Base-by-base conservation (phyloP, 2,113 vertebrate genomes). In the Sprattus sprattus region DNA sequence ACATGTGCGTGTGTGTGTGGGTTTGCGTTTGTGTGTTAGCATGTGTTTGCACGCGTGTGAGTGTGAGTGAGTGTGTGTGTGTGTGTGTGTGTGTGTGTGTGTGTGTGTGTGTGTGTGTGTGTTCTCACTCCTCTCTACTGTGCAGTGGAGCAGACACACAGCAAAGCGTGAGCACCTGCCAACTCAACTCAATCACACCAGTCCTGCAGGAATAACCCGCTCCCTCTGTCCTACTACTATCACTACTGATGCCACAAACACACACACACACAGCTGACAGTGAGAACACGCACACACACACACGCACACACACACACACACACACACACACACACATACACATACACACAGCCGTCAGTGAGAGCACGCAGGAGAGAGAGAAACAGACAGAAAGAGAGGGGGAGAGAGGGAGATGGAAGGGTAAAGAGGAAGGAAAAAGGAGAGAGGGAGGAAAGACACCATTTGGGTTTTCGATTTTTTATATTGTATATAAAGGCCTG, bases 251-350 rank as follows among this genome's bases (percentile, higher is more conserved):
- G 28, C 32, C 80, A 82, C 83, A 84, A 16, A 44, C 1, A 71
- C 20, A 49, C 47, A 49, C 47, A 49, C 47, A 49, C 47, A 49
- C 47, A n/a, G n/a, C n/a, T n/a, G n/a, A n/a, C n/a, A n/a, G n/a
- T n/a, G n/a, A n/a, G n/a, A n/a, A n/a, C 47, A 49, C 47, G 4
- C 50, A 81, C n/a, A 81, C 50, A 75, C 22, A 16, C 1, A 25
- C n/a, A 49, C 54, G 32, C 67, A 67, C 50, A 44, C 46, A 81
- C 57, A 88, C 78, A 89, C 87, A 90, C 50, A 84, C 75, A 85
- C 85, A 85, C 54, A 84, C 81, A 80, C 75, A 86, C 84, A 52
- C 45, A 80, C 84, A 50, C 85, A 52, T 81, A 83, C 85, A 50
- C 18, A 44, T 18, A 49, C 81, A 81, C 32, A 9, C 39, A 52